Base-by-base conservation (phyloP, 1,140 invertebrate species). In the Calephelis virginiensis region DNA sequence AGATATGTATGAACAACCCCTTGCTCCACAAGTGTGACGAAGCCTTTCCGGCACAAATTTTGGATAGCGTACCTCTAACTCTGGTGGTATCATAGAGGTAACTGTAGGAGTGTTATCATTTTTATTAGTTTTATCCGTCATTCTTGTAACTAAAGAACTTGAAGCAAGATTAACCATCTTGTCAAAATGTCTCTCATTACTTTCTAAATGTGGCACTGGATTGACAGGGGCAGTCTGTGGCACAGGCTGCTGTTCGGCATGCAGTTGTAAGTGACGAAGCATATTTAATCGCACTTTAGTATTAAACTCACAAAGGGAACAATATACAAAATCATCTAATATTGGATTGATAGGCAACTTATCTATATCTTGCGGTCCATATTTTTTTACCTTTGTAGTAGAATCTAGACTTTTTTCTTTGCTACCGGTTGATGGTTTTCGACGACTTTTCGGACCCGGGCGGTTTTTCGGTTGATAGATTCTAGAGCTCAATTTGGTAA, bases 101-200 rank as follows among this genome's bases (percentile, higher is more conserved):
- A 72, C 67, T 0, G 50, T 46, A 0, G 72, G 53, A 9, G 59
- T 17, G 10, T 47, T 65, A 46, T 81, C 75, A 13, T 61, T 40
- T 28, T 71, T 74, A 17, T 50, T 68, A 7, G 56, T 63, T 60
- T 75, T 78, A 3, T 86, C 82, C 8, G 68, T 43, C 4, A 59
- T 67, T 56, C 92, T 91, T 63, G 89, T 91, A 60, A 91, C 89
- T 71, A 94, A 92, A 1, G 95, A 96, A 79, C 95, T 95, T 28
- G 94, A 93, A 0, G 96, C 95, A 12, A 96, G 88, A 83, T 97
- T 97, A 0, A 94, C 92, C 96, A 97, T 97, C 82, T 95, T 96
- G 78, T 97, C 96, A 80, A 97, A 97, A 93, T 96, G 95, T 70
- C 93, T 94, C 76, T 96, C 95, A 66, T 95, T 95, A 45, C 94